phyloP scores from a whole-genome alignment of 2,888 invertebrate genomes.

The Leucozona laternaria region DNA sequence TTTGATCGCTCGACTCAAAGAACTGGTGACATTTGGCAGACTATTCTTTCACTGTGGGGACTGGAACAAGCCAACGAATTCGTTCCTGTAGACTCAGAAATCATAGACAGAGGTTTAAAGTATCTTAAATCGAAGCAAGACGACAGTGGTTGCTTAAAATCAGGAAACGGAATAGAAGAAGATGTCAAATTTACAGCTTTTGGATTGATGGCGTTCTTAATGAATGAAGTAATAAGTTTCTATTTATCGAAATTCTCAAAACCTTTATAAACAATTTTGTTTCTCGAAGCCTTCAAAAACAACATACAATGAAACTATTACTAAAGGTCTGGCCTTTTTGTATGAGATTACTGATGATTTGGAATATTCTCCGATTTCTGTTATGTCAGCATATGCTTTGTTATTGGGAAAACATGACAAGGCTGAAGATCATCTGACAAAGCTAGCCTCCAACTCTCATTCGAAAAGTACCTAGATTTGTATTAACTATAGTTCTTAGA shows the following conservation, averaged over 20 bases:
- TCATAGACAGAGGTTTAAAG: conserved; percentile 87
- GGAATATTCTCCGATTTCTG: not conserved
- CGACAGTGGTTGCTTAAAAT: conserved; percentile 90
- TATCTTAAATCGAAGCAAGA: conserved; percentile 90
- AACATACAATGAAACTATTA: conserved; percentile 86
- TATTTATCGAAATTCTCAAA: not conserved
- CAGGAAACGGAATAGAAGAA: conserved; percentile 88
- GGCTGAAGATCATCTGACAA: not conserved
- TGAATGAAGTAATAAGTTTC: conserved; percentile 85
- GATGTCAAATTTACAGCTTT: conserved; percentile 91
- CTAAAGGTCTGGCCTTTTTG: conserved; percentile 84
- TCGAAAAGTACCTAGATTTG: not conserved
- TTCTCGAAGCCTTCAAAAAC: not conserved
- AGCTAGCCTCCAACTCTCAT: not conserved
- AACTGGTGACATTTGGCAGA: conserved; percentile 90
- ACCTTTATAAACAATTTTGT: no score
- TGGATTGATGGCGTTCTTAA: conserved; percentile 89
- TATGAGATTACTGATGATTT: conserved; percentile 3
- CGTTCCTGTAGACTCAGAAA: conserved; percentile 88
- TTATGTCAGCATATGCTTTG: conserved; percentile 38
- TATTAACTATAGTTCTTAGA: no score
- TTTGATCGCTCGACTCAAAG: conserved; percentile 84
- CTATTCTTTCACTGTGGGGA: conserved; percentile 91
- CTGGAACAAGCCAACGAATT: conserved; percentile 88
- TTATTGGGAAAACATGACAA: conserved; percentile 38